These are phyloP conservation scores for Thaleichthys pacificus DNA, from an alignment of 2,797 vertebrate species.

Conservation along the genomic window DNA sequence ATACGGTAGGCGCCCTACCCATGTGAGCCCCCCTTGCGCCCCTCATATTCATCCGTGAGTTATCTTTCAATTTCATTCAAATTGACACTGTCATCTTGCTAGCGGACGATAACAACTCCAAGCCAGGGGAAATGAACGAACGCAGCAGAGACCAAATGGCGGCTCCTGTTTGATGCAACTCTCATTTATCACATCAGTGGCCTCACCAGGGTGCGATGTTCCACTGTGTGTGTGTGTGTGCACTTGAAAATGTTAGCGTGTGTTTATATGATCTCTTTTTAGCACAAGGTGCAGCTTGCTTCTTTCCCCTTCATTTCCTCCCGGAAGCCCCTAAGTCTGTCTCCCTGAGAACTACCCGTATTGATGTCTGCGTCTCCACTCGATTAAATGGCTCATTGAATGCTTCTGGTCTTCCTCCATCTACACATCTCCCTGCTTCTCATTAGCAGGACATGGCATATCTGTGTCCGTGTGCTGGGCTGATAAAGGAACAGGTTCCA, in stretches of 20 bases:
- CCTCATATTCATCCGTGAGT: not conserved
- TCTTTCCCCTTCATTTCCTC: slow-evolving; percentile 9
- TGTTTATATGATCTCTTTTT: not conserved
- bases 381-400: slow-evolving; percentile 26
- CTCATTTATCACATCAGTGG: not conserved
- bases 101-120: not conserved
- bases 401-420: slow-evolving; percentile 9
- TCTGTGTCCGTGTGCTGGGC: not conserved
- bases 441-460: slow-evolving; percentile 3
- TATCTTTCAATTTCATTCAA: not conserved
- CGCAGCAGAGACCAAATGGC: not conserved
- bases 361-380: slow-evolving; percentile 32
- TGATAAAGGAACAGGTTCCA: not conserved
- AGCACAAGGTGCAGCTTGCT: slow-evolving; percentile 1
- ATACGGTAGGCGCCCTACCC: no score
- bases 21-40: not conserved
- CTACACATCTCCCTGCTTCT: slow-evolving; percentile 12
- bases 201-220: not conserved
- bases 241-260: not conserved
- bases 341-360: slow-evolving; percentile 16
- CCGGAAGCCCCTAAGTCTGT: not conserved
- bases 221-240: not conserved
- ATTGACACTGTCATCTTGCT: not conserved
- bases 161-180: slow-evolving; percentile 5
- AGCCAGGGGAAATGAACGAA: not conserved